Evolutionary conservation across 2,797 vertebrate genomes (phyloP).

Genomic region (Scomberomorus guttatus): DNA sequence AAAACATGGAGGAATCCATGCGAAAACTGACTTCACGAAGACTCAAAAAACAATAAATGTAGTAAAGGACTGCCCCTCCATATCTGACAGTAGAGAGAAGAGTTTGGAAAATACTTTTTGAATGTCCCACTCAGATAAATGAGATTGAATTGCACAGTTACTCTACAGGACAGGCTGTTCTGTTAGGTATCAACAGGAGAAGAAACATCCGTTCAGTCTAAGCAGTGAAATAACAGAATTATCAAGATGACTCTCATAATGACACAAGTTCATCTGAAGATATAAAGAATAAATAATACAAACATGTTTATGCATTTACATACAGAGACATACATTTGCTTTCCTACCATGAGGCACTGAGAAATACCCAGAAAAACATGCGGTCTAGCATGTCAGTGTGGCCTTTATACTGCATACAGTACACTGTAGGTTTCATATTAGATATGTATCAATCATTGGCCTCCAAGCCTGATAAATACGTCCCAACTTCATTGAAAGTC

Average conservation of each 20-base stretch:
- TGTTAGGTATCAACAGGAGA: conserved; percentile 12
- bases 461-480: conserved; percentile 2
- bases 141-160: conserved; percentile 9
- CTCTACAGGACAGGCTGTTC: conserved; percentile 4
- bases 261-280: conserved; percentile 15
- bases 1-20: not conserved
- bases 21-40: too few species aligned
- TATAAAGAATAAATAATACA: conserved; percentile 39
- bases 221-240: conserved; percentile 8
- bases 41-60: too few species aligned
- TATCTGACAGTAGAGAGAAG: conserved; percentile 3
- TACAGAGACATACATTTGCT: conserved; percentile 34
- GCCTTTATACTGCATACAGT: not conserved
- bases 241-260: not conserved
- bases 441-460: conserved; percentile 20
- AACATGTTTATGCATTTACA: conserved; percentile 38
- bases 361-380: conserved; percentile 58
- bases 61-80: too few species aligned
- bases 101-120: conserved; percentile 18
- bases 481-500: conserved; percentile 36
- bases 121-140: conserved; percentile 15
- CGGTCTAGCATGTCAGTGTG: conserved; percentile 34
- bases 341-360: conserved; percentile 74
- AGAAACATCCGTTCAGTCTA: conserved; percentile 4
- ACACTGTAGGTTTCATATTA: conserved; percentile 15